A percentile compares a stretch with the other conserved stretches of the same genome.
phyloP scores from a whole-genome alignment of 2,888 invertebrate species.

The Leptothorax acervorum region DNA sequence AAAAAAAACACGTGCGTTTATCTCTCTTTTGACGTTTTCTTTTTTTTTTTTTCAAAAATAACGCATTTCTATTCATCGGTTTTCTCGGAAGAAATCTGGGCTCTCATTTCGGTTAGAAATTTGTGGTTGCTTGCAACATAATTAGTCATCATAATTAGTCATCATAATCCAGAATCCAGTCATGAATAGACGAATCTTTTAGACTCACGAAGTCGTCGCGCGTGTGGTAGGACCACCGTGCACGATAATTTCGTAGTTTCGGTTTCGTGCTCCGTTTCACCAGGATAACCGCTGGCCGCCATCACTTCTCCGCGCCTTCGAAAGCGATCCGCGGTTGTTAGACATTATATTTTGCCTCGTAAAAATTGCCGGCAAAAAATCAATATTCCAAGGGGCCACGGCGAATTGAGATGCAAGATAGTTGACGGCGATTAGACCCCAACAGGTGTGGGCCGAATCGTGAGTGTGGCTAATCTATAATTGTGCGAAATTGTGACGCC shows the following conservation, averaged over 20 bases:
- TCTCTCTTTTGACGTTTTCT: neutral
- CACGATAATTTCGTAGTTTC: slow-evolving; percentile 53
- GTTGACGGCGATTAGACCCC: slow-evolving; percentile 75
- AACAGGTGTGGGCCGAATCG: slow-evolving; percentile 65
- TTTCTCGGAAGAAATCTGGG: slow-evolving; percentile 15
- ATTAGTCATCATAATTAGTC: slow-evolving; percentile 29
- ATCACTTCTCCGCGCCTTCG: neutral
- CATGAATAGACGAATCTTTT: slow-evolving; percentile 46
- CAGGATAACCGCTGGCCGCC: slow-evolving; percentile 17
- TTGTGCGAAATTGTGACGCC: slow-evolving; percentile 73
- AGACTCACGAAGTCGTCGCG: slow-evolving; percentile 41
- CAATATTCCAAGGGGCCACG: slow-evolving; percentile 73
- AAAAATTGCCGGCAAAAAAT: slow-evolving; percentile 75
- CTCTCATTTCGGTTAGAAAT: slow-evolving; percentile 21
- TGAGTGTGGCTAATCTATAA: slow-evolving; percentile 75
- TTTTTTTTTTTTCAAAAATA: slow-evolving; percentile 7
- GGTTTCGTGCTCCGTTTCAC: slow-evolving; percentile 22
- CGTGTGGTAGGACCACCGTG: slow-evolving; percentile 60
- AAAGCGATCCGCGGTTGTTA: slow-evolving; percentile 64
- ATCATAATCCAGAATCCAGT: slow-evolving; percentile 10
- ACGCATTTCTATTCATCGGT: neutral
- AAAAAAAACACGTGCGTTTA: neutral
- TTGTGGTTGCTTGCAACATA: slow-evolving; percentile 11
- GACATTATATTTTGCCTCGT: slow-evolving; percentile 58
- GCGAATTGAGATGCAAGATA: slow-evolving; percentile 79